Base-by-base conservation (phyloP, 2,797 vertebrate genomes). In the Acanthurus lineatus region DNA sequence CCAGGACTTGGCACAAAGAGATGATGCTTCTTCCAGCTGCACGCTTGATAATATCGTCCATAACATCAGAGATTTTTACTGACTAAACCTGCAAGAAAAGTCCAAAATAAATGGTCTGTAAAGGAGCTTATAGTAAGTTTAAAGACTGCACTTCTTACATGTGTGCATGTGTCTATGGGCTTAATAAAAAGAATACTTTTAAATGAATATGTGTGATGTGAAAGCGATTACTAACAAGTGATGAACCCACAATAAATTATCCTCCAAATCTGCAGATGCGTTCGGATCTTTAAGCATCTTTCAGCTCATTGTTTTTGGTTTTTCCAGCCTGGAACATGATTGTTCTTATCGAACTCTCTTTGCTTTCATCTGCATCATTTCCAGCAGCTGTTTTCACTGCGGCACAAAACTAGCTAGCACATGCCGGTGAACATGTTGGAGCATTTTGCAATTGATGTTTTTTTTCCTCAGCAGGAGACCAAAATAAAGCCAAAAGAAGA, bases 21-120 rank as follows among this genome's bases (percentile, higher is more conserved):
- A 86, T 85, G 66, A 88, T 84, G 52, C 49, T 48, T 88, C 66
- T 76, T 84, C 76, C 88, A 89, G 86, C 85, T 74, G 48, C 45
- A 35, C 10, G 49, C 63, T 42, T 40, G 44, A 54, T 79, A 72
- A 81, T 40, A 80, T 86, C 76, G 32, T 19, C 3, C 0, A 40
- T 61, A 22, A 9, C 57, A 58, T 19, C 66, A 61, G 73, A 67
- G 15, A 6, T 53, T 85, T 84, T 78, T 59, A 85, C 65, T 49
- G 61, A 76, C 71, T 82, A 11, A 82, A 66, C 67, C 54, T 66
- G 52, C 17, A 9, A 63, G 38, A 74, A 57, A 60, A 44, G 17
- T 71, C 52, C 19, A 22, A 28, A 11, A 32, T 8, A 49, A 42
- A 0, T 32, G 28, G 28, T 35, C 72, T 56, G 22, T 17, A 78